A percentile compares a stretch with the other conserved stretches of the same genome.
Conservation (phyloP, 2,113 vertebrate species). For the Eulemur rufifrons region DNA sequence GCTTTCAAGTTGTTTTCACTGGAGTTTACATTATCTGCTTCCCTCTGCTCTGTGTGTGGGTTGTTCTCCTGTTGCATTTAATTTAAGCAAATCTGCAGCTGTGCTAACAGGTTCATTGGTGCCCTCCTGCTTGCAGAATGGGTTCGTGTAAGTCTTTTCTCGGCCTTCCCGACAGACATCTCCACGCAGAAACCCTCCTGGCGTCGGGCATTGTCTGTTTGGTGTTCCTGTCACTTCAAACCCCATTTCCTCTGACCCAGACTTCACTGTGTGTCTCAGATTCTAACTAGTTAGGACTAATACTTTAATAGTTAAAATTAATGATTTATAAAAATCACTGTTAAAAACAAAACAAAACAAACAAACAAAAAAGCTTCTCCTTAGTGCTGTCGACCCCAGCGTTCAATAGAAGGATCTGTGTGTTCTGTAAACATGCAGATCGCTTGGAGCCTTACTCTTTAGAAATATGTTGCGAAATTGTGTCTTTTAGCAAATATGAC, state of each 20-base stretch:
- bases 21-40: not conserved
- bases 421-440: not conserved
- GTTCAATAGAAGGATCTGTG: not conserved
- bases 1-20: constrained; percentile 31
- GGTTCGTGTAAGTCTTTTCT: not conserved
- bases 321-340: not conserved
- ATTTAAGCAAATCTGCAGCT: constrained; percentile 37
- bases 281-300: not conserved
- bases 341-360: not conserved
- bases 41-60: not conserved
- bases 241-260: not conserved
- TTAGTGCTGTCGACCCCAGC: not conserved
- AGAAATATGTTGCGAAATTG: not conserved
- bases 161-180: not conserved
- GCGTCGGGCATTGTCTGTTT: not conserved
- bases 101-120: constrained; percentile 38
- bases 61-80: constrained; percentile 36
- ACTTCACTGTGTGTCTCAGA: not conserved
- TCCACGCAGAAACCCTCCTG: not conserved
- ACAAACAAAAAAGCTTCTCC: not conserved
- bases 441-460: not conserved
- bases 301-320: not conserved
- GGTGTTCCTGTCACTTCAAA: not conserved
- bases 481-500: not conserved
- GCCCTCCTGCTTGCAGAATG: not conserved